These are phyloP conservation scores for Cremastinae sp. DNA, from an alignment of 2,888 invertebrate genomes.

Conservation along the genomic window DNA sequence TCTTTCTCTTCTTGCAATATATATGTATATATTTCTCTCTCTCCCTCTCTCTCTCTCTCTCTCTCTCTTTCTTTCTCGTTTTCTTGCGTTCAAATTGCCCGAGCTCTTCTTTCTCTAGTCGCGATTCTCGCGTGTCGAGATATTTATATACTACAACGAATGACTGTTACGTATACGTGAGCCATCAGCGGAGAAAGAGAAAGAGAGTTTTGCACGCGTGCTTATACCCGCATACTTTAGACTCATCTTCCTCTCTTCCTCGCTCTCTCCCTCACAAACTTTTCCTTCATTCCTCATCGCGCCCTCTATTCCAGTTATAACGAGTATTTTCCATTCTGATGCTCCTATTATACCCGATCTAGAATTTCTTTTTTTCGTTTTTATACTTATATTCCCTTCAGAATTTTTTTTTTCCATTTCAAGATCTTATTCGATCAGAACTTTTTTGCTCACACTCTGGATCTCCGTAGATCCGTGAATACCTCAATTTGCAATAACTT, in stretches of 20 bases:
- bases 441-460: no score
- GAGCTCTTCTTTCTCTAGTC: conserved; percentile 23
- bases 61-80: background rate
- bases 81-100: conserved; percentile 5
- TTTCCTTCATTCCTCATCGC: conserved; percentile 44
- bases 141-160: conserved; percentile 52
- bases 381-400: background rate
- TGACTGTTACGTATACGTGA: conserved; percentile 44
- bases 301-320: conserved; percentile 35
- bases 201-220: conserved; percentile 59
- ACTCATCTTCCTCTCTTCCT: conserved; percentile 30
- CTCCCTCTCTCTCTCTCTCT: conserved; percentile 7
- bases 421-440: no score
- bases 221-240: conserved; percentile 50
- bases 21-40: no score
- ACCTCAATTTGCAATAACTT: no score
- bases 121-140: conserved; percentile 51
- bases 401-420: background rate
- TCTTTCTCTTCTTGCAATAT: no score
- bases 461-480: no score
- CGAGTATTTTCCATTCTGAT: conserved; percentile 54
- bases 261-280: conserved; percentile 18
- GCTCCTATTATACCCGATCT: conserved; percentile 1
- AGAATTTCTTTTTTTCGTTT: background rate
- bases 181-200: conserved; percentile 31